Base-by-base conservation (phyloP, 92 coral and sea anemone species). In the Phymanthus crucifer region DNA sequence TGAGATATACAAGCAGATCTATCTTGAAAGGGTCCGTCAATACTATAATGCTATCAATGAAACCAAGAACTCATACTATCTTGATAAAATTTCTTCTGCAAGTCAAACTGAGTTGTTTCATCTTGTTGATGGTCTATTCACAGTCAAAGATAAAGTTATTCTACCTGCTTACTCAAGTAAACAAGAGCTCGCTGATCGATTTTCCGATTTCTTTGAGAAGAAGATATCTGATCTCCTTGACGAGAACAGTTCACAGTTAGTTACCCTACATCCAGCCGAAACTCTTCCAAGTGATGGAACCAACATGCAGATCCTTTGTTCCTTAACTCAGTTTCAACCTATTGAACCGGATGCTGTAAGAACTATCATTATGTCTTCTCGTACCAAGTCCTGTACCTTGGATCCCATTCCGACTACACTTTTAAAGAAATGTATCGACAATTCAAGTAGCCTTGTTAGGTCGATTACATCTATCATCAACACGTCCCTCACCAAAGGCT, bases 341-440 rank as follows among this genome's bases (percentile, higher is more conserved):
- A n/a, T n/a, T n/a, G n/a, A n/a, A 72, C 16, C 76, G 32, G 77
- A 65, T 23, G n/a, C 65, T 66, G 81, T 83, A 7, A 64, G 32
- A 68, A 23, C 70, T 26, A 47, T 74, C 27, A 74, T 83, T 3
- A 75, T 74, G 81, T 37, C 73, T 1, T 83, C 74, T 0, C 65
- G 71, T 19, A 54, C 86, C 13, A 83, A 83, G 34, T 61, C 80
- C 24, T 83, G 82, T 26, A 4, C 56, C 12, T 46, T 83, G 77
- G 87, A 83, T 40, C 82, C 87, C 1, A 0, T 77, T 31, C 87
- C 77, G 0, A 83, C 87, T 29, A 31, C 43, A 6, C 35, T 76
- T 26, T 61, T 83, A 17, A 83, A 83, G 83, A 43, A 76, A 16
- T 76, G 87, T 45, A 36, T 77, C 48, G 87, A 83, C 66, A 21